Conservation (phyloP, 92 coral and sea anemone species). For the Bergia puertoricense region DNA sequence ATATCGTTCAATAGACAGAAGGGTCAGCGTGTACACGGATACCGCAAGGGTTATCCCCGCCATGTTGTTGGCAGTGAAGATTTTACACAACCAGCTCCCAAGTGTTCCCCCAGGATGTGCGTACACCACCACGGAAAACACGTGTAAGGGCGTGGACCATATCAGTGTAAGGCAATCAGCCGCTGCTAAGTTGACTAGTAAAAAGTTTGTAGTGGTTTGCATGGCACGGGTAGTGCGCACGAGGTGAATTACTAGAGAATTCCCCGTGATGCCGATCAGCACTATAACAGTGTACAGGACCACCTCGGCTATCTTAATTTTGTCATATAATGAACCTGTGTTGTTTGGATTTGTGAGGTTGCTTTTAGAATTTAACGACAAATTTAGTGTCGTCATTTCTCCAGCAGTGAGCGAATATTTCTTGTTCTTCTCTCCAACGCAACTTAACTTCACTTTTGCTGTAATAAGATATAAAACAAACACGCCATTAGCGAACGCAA, state of each 20-base stretch:
- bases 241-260: conserved; percentile 26
- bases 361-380: neutral
- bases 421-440: neutral
- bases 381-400: conserved; percentile 1
- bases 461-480: neutral
- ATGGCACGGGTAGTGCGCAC: conserved; percentile 18
- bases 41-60: conserved; percentile 70
- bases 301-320: conserved; percentile 9
- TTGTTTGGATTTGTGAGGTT: neutral
- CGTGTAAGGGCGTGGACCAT: conserved; percentile 34
- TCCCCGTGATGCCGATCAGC: conserved; percentile 18
- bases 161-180: conserved; percentile 29
- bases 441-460: neutral
- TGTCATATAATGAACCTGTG: neutral
- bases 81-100: conserved; percentile 42
- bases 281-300: conserved; percentile 16
- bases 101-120: conserved; percentile 13
- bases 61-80: conserved; percentile 69
- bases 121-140: conserved; percentile 7
- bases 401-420: neutral
- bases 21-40: conserved; percentile 66
- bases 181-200: conserved; percentile 28
- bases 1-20: conserved; percentile 77
- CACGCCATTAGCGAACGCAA: neutral
- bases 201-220: conserved; percentile 34